Base-by-base conservation (phyloP, 2,797 vertebrate genomes). In the Parauchenoglanis ngamensis region DNA sequence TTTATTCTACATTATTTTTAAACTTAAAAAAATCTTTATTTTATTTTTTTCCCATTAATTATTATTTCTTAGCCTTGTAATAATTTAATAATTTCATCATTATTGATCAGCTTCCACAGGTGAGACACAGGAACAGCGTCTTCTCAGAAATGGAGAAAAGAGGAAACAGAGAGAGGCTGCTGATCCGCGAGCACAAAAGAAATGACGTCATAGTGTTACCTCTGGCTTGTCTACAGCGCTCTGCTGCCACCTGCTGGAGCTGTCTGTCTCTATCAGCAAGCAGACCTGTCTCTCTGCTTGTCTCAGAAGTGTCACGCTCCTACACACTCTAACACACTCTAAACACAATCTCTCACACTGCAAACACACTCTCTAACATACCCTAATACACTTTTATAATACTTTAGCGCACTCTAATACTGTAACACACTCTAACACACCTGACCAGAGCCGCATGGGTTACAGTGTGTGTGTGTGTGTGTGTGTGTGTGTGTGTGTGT, bases 241-340 rank as follows among this genome's bases (percentile, higher is more conserved):
- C 72, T 77, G 65, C 40, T 11, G 73, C 73, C 73, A 54, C 73
- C 84, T 78, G 59, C 56, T 67, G 80, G 80, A 67, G 7, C 2
- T 19, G 0, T 35, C n/a, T 56, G 0, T 72, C 35, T 19, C 28
- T 46, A 23, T 23, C 44, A 31, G 31, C 31, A 31, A 25, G n/a
- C 7, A 28, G 2, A 23, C 8, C 5, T 57, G 23, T 31, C 28
- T 8, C 35, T 68, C 35, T 12, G 11, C 17, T 13, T 57, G 2
- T 49, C 46, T 31, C 21, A 8, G 7, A 4, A 4, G 46, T 49
- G 46, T 8, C 46, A 49, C 46, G 7, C 57, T 59, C 21, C 7
- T 6, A 23, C 57, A 59, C 21, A 59, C 5, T 23, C 5, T 59
- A 54, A 12, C 54, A 54, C 54, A 13, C 54, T 13, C 54, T 54